A percentile compares a stretch with the other conserved stretches of the same genome.
These are phyloP conservation scores for Turritopsis rubra DNA, from an alignment of 30 jellyfish, hydroid and myxozoan genomes.

Conservation along the genomic window DNA sequence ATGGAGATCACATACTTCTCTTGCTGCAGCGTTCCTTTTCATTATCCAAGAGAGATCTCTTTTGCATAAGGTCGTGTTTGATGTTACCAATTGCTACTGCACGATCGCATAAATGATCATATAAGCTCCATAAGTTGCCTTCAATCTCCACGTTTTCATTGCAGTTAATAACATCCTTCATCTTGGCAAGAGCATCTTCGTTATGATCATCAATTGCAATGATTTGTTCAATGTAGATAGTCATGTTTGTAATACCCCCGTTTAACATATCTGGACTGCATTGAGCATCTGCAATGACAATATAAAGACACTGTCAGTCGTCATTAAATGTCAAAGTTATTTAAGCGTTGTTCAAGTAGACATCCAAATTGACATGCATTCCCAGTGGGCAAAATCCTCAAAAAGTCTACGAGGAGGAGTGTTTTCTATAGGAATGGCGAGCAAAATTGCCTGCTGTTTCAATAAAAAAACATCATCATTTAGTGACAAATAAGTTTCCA, in stretches of 20 bases:
- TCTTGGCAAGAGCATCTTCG: not conserved
- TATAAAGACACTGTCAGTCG: no score
- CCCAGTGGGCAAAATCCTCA: no score
- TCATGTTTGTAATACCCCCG: not conserved
- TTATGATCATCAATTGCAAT: not conserved
- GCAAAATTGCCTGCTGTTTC: no score
- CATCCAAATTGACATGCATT: no score
- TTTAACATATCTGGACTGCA: not conserved
- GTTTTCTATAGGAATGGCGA: no score
- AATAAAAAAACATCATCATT: no score
- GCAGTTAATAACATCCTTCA: not conserved
- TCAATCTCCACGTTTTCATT: conserved; percentile 8
- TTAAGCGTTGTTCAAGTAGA: no score
- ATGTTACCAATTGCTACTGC: not conserved
- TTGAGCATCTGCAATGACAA: not conserved
- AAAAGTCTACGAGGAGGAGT: no score
- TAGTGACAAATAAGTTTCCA: no score
- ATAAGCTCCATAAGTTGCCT: not conserved
- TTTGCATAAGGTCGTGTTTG: not conserved
- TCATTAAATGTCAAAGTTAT: no score
- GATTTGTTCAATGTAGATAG: not conserved
- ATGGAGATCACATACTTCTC: not conserved
- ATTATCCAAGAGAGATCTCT: not conserved
- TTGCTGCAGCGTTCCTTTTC: conserved; percentile 2
- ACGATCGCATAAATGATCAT: conserved; percentile 14